Conservation (phyloP, 2,797 vertebrate species). For the Morelia viridis region DNA sequence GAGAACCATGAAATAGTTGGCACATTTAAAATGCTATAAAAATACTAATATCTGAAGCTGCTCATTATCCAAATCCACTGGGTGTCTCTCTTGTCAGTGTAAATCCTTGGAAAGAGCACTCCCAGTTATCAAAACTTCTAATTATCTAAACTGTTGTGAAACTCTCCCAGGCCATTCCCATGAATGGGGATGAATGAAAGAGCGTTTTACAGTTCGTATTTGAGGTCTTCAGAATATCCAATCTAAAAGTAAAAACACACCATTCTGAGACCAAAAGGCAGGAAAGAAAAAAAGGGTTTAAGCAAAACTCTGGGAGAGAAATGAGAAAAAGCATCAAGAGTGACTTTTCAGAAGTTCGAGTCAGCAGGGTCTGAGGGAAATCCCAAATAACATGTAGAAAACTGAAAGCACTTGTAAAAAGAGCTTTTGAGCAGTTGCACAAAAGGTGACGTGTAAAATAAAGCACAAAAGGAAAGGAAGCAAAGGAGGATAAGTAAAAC, state of each 20-base stretch:
- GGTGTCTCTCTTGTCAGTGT: constrained; percentile 30
- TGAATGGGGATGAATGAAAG: not conserved
- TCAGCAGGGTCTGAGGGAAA: not conserved
- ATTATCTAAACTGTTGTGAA: constrained; percentile 29
- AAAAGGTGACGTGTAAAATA: not conserved
- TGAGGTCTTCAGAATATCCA: not conserved
- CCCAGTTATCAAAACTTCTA: constrained; percentile 31
- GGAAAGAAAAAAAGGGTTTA: not conserved
- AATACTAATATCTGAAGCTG: constrained; percentile 30
- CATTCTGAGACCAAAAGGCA: not conserved
- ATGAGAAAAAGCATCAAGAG: not conserved
- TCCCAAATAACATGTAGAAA: not conserved
- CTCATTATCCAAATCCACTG: constrained; percentile 40
- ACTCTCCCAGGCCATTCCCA: constrained; percentile 20
- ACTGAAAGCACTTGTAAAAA: not conserved
- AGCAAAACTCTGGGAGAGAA: not conserved
- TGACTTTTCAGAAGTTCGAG: not conserved
- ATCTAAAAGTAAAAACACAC: constrained; percentile 14
- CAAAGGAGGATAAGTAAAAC: not conserved
- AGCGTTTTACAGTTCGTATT: not conserved
- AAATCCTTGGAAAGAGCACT: constrained; percentile 26
- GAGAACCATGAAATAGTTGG: constrained; percentile 3
- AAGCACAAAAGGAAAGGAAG: not conserved
- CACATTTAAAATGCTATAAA: constrained; percentile 37
- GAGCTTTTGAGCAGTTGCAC: not conserved